Conservation (phyloP, 2,797 vertebrate species). For the Microtus obscurus region DNA sequence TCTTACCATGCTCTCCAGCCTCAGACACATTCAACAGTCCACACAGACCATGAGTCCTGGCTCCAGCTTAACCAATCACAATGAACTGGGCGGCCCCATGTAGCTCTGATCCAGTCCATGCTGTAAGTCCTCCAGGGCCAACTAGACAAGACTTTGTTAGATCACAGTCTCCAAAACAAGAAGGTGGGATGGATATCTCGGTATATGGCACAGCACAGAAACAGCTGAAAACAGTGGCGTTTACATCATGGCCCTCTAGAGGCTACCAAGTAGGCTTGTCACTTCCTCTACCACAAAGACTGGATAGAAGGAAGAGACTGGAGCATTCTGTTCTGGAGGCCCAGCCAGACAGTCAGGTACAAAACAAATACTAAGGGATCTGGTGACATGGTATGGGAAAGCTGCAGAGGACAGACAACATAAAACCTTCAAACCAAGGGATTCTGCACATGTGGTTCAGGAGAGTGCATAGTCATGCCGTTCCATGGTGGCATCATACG, state of each 20-base stretch:
- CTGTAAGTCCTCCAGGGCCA: conserved; percentile 7
- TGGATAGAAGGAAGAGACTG: neutral
- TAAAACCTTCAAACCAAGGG: neutral
- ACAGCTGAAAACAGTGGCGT: neutral
- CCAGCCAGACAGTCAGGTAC: neutral
- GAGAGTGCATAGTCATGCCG: conserved; percentile 6
- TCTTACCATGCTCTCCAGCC: neutral
- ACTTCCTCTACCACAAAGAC: neutral
- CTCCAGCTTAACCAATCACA: neutral
- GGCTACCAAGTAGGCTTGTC: fast-evolving
- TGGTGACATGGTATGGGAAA: neutral
- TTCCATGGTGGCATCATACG: neutral
- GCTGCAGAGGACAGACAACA: too few species aligned
- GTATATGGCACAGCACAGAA: neutral
- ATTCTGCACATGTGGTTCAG: neutral
- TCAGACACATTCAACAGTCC: neutral
- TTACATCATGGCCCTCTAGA: neutral
- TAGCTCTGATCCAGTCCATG: neutral
- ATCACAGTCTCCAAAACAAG: conserved; percentile 51
- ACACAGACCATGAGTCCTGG: neutral
- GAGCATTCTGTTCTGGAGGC: neutral
- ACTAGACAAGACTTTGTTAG: conserved; percentile 22
- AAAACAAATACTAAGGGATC: neutral
- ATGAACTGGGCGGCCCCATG: fast-evolving
- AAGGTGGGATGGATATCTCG: conserved; percentile 22